phyloP scores from a whole-genome alignment of 2,113 vertebrate genomes.

The Poeciliopsis retropinna region DNA sequence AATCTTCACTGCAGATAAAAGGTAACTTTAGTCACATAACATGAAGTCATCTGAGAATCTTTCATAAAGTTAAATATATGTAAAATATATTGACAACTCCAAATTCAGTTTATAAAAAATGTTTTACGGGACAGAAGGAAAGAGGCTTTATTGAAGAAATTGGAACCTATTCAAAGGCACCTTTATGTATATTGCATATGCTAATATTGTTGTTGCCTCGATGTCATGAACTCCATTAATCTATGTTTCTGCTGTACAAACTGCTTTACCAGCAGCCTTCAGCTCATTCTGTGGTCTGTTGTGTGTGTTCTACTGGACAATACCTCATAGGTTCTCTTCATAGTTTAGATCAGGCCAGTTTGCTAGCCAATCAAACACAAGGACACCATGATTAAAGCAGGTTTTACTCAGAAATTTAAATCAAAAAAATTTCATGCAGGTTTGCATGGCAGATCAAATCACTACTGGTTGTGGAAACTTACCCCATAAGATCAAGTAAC shows the following conservation, averaged over 20 bases:
- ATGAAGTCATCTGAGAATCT: not conserved
- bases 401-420: not conserved
- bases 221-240: too few species aligned
- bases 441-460: too few species aligned
- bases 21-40: not conserved
- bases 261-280: not conserved
- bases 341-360: not conserved
- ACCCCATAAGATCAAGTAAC: too few species aligned
- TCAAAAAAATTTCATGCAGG: too few species aligned
- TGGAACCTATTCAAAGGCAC: too few species aligned
- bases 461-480: too few species aligned
- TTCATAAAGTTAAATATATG: not conserved
- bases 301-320: not conserved
- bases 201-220: too few species aligned
- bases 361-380: not conserved
- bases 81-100: too few species aligned
- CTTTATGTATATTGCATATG: too few species aligned
- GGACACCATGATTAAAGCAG: not conserved
- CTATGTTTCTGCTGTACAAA: not conserved
- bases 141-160: too few species aligned
- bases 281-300: not conserved
- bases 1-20: constrained; percentile 3
- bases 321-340: not conserved
- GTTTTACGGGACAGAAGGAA: too few species aligned
- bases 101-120: too few species aligned